These are phyloP conservation scores for Xanthia icteritia DNA, from an alignment of 2,888 invertebrate genomes.

Conservation along the genomic window DNA sequence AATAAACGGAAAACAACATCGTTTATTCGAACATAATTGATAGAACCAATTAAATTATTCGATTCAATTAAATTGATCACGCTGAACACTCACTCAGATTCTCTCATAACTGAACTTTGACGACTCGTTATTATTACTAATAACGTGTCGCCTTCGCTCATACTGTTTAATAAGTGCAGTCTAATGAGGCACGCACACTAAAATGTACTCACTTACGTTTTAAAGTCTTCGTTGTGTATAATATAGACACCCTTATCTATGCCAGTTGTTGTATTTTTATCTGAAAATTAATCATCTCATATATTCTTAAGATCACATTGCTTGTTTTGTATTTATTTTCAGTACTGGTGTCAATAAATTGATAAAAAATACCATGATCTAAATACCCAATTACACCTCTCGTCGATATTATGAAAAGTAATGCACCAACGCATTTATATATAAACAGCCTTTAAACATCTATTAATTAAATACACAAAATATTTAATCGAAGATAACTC, in stretches of 20 bases:
- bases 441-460: background rate
- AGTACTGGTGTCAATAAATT: background rate
- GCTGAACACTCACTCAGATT: constrained; percentile 70
- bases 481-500: background rate
- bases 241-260: constrained; percentile 78
- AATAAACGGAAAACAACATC: constrained; percentile 38
- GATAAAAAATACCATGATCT: background rate
- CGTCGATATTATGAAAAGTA: background rate
- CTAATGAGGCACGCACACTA: constrained; percentile 59
- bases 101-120: constrained; percentile 70
- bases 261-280: constrained; percentile 75
- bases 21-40: constrained; percentile 40
- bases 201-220: constrained; percentile 82
- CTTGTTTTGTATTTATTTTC: constrained; percentile 34
- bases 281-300: constrained; percentile 71
- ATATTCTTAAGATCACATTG: constrained; percentile 41
- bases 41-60: constrained; percentile 51
- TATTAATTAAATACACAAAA: background rate
- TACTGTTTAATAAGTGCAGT: constrained; percentile 65
- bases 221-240: constrained; percentile 74
- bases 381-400: background rate
- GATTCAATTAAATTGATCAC: constrained; percentile 48
- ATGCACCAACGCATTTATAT: background rate
- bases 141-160: constrained; percentile 83
- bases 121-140: constrained; percentile 71